Evolutionary conservation across 1,140 invertebrate species (phyloP), one percentile per base, ranked within the genome.

Genomic region (Anoplophora glabripennis): DNA sequence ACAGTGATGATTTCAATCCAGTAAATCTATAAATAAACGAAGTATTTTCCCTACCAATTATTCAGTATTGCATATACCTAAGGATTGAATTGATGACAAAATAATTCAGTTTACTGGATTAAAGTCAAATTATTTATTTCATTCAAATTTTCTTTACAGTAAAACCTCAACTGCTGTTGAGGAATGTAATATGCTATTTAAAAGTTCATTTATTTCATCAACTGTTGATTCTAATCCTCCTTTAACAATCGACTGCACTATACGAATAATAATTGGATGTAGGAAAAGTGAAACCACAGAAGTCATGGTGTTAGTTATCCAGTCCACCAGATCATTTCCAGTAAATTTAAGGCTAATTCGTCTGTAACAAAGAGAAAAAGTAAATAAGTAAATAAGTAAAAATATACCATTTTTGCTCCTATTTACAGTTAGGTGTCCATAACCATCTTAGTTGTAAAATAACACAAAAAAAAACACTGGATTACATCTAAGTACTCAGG

Each of bases 261-360:
- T 49, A 3, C n/a, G 10, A 14, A 80, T 71, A 61, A 80, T 79
- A 57, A 75, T 61, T 11, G 59, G 71, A 55, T 81, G 73, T 65
- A 80, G 78, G 15, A 81, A 65, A 9, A 64, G 69, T 0, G 74
- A 69, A 49, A 79, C 74, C 1, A 76, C 69, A 11, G 61, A 60
- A 17, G 76, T 72, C 3, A 80, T 66, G 0, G 77, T 72, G 61
- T 77, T 80, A 7, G 77, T 55, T 17, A 81, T 61, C 77, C 77
- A 80, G 60, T 80, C 78, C 42, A 67, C 63, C 17, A 80, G 70
- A 33, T 74, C 68, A 63, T 79, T 76, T 52, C 79, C 79, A 37
- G 75, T 79, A 9, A 81, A 66, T 35, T 73, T 68, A 4, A 80
- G 72, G 14, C 69, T 71, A 10, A 81, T 61, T 9, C 11, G 14